phyloP scores from a whole-genome alignment of 2,797 vertebrate genomes.

The Gallinago stenura region DNA sequence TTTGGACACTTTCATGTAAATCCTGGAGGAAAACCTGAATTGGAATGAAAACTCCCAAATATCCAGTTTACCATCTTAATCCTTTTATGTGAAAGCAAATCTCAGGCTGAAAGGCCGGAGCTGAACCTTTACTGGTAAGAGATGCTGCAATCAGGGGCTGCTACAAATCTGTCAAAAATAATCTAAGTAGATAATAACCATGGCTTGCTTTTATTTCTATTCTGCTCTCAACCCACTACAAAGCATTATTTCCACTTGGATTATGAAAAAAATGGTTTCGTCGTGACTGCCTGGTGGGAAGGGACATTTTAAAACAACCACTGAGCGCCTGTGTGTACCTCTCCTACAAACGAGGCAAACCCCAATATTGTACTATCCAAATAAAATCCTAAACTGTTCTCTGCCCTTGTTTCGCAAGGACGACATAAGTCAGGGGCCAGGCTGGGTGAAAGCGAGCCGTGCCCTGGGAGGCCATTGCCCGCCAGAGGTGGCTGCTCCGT shows the following conservation, averaged over 20 bases:
- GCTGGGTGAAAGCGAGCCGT: background rate
- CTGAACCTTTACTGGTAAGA: background rate
- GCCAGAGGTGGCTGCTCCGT: background rate
- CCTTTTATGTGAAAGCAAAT: background rate
- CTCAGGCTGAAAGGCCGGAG: background rate
- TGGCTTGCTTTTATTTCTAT: background rate
- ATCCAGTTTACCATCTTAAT: background rate
- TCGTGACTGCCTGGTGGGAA: background rate
- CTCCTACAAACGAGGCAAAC: background rate
- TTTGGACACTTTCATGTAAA: background rate
- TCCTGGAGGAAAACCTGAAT: background rate
- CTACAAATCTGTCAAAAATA: background rate
- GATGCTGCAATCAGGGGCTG: background rate
- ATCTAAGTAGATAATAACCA: background rate
- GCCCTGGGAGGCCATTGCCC: accelerated
- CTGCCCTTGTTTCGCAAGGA: background rate
- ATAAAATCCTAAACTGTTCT: background rate
- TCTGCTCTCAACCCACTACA: background rate
- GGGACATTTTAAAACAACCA: background rate
- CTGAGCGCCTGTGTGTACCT: accelerated
- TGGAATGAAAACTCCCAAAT: background rate
- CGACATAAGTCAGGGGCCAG: background rate
- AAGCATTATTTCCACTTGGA: background rate
- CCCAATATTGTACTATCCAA: accelerated
- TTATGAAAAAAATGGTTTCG: background rate